A percentile compares a stretch with the other conserved stretches of the same genome.
phyloP scores from a whole-genome alignment of 2,888 invertebrate genomes.

The Hyalella azteca region DNA sequence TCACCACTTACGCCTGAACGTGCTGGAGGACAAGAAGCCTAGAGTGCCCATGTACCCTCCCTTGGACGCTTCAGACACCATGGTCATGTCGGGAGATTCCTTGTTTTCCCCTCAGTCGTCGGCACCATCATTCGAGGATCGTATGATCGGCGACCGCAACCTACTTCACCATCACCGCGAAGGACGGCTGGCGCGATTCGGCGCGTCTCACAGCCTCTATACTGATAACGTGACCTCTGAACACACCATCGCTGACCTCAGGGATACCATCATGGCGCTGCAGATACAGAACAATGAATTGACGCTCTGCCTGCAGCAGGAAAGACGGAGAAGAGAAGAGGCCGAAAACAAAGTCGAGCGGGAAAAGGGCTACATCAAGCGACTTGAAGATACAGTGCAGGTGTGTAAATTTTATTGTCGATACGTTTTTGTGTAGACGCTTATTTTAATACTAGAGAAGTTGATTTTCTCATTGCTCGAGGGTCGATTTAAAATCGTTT shows the following conservation, averaged over 20 bases:
- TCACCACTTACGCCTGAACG: background rate
- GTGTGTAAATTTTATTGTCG: background rate
- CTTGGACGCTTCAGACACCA: background rate
- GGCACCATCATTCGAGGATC: background rate
- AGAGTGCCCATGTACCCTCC: slow-evolving; percentile 1
- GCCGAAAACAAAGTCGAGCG: slow-evolving; percentile 34
- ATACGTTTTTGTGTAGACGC: background rate
- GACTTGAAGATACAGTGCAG: slow-evolving; percentile 37
- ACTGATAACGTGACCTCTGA: background rate
- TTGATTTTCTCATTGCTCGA: too few relatives aligned
- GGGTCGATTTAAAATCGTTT: too few relatives aligned
- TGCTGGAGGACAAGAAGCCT: background rate
- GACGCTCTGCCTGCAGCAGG: slow-evolving; percentile 35
- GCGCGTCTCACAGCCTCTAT: background rate
- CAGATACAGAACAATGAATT: slow-evolving; percentile 41
- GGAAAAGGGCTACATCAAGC: slow-evolving; percentile 36
- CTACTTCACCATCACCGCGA: background rate
- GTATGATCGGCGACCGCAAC: background rate
- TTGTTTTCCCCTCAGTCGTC: background rate
- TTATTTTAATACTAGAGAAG: too few relatives aligned
- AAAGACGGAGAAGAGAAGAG: slow-evolving; percentile 36
- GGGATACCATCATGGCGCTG: slow-evolving; percentile 39
- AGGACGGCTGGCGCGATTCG: background rate
- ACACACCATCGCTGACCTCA: slow-evolving; percentile 7
- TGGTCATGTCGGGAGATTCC: background rate